phyloP scores from a whole-genome alignment of 64 coral and sea anemone genomes.

The Cladopsammia gracilis region DNA sequence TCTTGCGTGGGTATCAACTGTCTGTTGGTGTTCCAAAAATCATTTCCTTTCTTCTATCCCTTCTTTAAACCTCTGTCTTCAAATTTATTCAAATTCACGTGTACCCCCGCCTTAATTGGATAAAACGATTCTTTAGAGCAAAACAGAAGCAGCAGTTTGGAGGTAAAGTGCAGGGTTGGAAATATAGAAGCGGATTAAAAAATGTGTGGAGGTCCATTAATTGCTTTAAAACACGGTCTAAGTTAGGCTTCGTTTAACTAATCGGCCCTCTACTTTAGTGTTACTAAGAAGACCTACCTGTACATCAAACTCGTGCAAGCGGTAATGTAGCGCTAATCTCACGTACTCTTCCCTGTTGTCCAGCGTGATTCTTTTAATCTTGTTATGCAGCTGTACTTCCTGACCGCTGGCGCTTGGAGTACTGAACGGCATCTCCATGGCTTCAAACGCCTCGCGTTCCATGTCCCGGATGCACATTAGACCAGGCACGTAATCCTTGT shows the following conservation, averaged over 20 bases:
- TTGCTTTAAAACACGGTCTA: too few relatives aligned
- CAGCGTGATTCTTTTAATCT: slow-evolving; percentile 80
- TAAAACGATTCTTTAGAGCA: too few relatives aligned
- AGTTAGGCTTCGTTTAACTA: neutral
- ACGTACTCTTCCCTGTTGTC: slow-evolving; percentile 97
- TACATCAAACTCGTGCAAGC: slow-evolving; percentile 93
- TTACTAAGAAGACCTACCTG: slow-evolving; percentile 56
- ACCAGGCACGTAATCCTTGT: slow-evolving; percentile 98
- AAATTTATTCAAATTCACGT: too few relatives aligned
- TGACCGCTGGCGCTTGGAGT: slow-evolving; percentile 98
- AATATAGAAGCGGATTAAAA: too few relatives aligned
- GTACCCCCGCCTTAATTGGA: too few relatives aligned
- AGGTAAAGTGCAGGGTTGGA: too few relatives aligned
- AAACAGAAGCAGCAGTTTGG: too few relatives aligned
- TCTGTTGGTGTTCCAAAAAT: too few relatives aligned
- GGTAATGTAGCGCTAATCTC: slow-evolving; percentile 85
- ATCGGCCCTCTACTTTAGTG: neutral
- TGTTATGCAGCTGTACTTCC: slow-evolving; percentile 88
- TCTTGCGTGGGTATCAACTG: too few relatives aligned
- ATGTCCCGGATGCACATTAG: slow-evolving; percentile 99
- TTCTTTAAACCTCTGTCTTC: too few relatives aligned
- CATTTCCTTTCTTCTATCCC: too few relatives aligned
- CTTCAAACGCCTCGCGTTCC: slow-evolving; percentile 90
- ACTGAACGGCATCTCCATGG: slow-evolving; percentile 99
- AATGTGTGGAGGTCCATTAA: too few relatives aligned